Evolutionary conservation across 2,113 vertebrate species (phyloP).

Genomic region (Elachura formosa): DNA sequence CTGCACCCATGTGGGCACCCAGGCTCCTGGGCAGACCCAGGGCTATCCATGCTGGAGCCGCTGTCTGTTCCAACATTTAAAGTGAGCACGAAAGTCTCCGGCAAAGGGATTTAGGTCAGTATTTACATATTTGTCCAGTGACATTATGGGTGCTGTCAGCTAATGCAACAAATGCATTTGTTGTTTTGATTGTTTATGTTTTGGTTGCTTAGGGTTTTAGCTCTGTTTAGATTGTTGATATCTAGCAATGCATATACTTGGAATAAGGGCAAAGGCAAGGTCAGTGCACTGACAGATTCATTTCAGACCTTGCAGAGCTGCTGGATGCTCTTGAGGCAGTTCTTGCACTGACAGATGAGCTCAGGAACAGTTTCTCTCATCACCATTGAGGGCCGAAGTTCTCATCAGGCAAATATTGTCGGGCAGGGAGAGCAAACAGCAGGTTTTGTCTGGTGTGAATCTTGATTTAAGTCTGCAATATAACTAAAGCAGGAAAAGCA

Average conservation of each 20-base stretch:
- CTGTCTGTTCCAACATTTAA: background rate
- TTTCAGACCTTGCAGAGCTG: background rate
- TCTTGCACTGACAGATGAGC: background rate
- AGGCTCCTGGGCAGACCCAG: background rate
- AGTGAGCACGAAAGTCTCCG: background rate
- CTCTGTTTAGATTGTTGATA: slow-evolving; percentile 51
- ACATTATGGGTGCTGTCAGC: slow-evolving; percentile 63
- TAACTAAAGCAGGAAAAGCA: background rate
- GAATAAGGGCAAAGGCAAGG: slow-evolving; percentile 43
- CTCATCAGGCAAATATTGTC: background rate
- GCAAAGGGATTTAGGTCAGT: slow-evolving; percentile 55
- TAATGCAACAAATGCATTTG: slow-evolving; percentile 58
- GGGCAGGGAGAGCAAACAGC: background rate
- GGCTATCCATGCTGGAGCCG: background rate
- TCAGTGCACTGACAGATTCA: slow-evolving; percentile 28
- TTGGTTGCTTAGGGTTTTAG: slow-evolving; percentile 58
- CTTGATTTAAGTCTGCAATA: background rate
- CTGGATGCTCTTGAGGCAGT: background rate
- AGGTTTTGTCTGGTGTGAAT: background rate
- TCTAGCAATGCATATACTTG: slow-evolving; percentile 31
- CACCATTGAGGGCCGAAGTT: background rate
- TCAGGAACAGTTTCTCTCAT: background rate
- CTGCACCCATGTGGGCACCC: background rate
- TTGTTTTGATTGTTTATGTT: slow-evolving; percentile 62
- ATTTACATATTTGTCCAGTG: slow-evolving; percentile 68